Conservation (phyloP, 2,797 vertebrate genomes). For the Poeciliopsis turneri region DNA sequence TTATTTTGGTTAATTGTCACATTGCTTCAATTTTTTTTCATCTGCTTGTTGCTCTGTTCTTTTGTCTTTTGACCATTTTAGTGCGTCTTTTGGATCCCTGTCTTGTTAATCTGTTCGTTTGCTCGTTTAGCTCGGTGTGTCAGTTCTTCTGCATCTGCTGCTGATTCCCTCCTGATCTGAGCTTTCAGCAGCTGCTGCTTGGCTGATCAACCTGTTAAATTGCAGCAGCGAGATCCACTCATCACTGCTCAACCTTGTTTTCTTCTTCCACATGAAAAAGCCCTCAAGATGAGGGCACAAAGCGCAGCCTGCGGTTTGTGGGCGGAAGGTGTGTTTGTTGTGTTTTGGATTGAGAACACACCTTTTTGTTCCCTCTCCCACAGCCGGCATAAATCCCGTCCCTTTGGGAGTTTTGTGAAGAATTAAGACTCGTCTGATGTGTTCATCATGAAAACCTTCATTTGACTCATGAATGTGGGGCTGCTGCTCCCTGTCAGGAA, state of each 20-base stretch:
- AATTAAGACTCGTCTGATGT: conserved; percentile 5
- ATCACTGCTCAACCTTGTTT: background rate
- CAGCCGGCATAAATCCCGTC: background rate
- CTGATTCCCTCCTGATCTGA: background rate
- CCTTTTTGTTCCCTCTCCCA: conserved; percentile 4
- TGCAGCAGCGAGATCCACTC: background rate
- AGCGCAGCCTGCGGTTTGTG: conserved; percentile 10
- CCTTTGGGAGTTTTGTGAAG: conserved; percentile 9
- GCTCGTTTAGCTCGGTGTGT: background rate
- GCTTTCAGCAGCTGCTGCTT: conserved; percentile 3
- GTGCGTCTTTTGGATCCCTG: background rate
- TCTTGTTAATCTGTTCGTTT: background rate
- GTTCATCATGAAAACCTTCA: background rate
- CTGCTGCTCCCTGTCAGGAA: conserved; percentile 9
- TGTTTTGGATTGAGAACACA: conserved; percentile 29
- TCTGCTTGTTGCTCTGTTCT: background rate
- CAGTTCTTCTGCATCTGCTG: background rate
- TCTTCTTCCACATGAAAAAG: conserved; percentile 27
- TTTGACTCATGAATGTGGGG: background rate
- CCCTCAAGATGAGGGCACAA: conserved; percentile 29
- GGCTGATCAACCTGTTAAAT: background rate
- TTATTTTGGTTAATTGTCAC: background rate
- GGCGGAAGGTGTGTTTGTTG: conserved; percentile 22
- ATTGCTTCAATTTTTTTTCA: background rate
- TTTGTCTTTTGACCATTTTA: background rate